Percentiles rank a stretch among this genome's conserved stretches.
Evolutionary conservation across 2,113 vertebrate species (phyloP).

Genomic region (Poeciliopsis turrubarensis): DNA sequence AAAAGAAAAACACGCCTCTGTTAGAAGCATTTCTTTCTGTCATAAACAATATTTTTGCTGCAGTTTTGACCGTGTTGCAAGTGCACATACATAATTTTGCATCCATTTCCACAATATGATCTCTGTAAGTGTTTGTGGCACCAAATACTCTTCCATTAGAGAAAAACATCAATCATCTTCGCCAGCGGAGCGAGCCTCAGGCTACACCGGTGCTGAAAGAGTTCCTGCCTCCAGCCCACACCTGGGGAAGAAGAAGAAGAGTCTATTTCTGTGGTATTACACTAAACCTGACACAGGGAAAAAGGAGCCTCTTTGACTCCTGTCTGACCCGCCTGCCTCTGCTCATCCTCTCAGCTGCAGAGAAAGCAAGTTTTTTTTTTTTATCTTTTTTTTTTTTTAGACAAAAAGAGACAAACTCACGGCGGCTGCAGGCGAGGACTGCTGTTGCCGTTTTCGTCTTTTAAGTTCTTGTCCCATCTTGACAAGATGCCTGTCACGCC

Average conservation of each 20-base stretch:
- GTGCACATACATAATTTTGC: neutral
- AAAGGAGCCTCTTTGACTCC: slow-evolving; percentile 55
- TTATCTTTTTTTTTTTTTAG: slow-evolving; percentile 49
- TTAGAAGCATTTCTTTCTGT: neutral
- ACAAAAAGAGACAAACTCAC: slow-evolving; percentile 32
- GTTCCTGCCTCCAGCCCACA: slow-evolving; percentile 32
- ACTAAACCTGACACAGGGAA: slow-evolving; percentile 46
- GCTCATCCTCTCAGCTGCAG: slow-evolving; percentile 22
- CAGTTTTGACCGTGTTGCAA: neutral
- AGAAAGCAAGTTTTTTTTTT: slow-evolving; percentile 36
- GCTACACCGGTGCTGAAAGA: slow-evolving; percentile 33
- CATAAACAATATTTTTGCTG: neutral
- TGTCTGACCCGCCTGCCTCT: slow-evolving; percentile 57
- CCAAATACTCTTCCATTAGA: neutral
- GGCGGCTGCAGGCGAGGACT: slow-evolving; percentile 45
- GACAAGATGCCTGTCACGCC: too few species aligned
- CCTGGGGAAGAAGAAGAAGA: slow-evolving; percentile 7
- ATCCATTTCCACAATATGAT: neutral
- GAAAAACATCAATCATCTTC: slow-evolving; percentile 18
- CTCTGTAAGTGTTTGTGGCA: neutral
- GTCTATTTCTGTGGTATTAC: slow-evolving; percentile 11
- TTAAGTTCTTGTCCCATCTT: neutral
- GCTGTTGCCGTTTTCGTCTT: slow-evolving; percentile 4
- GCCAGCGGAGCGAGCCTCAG: slow-evolving; percentile 7
- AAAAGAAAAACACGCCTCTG: neutral